Evolutionary conservation across 2,888 invertebrate species (phyloP), one percentile per base, ranked within the genome.

Genomic region (Eueremaeus valkanovi): DNA sequence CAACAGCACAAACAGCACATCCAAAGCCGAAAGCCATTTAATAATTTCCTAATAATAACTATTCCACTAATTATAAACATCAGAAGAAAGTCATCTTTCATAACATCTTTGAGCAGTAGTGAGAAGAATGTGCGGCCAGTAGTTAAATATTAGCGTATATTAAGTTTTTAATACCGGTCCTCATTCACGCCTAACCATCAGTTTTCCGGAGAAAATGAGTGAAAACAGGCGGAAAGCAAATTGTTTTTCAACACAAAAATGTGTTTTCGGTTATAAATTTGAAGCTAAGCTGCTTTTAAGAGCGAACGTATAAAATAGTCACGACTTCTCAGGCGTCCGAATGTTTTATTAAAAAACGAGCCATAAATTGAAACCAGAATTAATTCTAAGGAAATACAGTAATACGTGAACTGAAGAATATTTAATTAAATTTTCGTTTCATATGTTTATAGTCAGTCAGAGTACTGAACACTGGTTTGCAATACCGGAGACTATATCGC

Each of bases 371-470:
- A 68, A 21, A 24, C 42, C 27, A 5, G 21, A 61, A 13, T 31
- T 61, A 21, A n/a, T n/a, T n/a, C n/a, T n/a, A n/a, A n/a, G n/a
- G n/a, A n/a, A n/a, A n/a, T n/a, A n/a, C n/a, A n/a, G 18, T n/a
- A 63, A 18, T 63, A 21, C 6, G 55, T 55, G 55, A 55, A 27
- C 6, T 33, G 31, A 33, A 33, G 33, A 63, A 36, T 33, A 63
- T 68, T 68, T 68, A 68, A 68, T 68, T 68, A 68, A 68, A 68
- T 24, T 63, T 63, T 63, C 31, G 13, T 55, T 63, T 63, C 63
- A 68, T 68, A 24, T 27, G 68, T 42, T 63, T 63, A 36, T 18
- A 36, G 31, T 63, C 33, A 36, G n/a, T 6, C 18, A 63, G 1
- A 1, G 33, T n/a, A n/a, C n/a, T n/a, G 55, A 24, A 55, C 55